Conservation (phyloP, 1,140 invertebrate species). For the Metopolophium dirhodum region DNA sequence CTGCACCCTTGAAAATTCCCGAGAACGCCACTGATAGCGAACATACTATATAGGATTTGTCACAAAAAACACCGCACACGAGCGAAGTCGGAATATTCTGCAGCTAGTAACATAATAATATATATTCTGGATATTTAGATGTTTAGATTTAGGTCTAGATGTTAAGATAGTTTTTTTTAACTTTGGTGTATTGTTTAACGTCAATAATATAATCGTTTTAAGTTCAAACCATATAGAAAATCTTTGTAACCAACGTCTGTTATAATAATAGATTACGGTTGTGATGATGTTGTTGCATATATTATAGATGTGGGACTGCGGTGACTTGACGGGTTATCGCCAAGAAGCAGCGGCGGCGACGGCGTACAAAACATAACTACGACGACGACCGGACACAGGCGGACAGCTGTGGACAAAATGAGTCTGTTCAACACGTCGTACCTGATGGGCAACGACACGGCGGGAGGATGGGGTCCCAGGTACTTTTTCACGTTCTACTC, state of each 20-base stretch:
- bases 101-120: no score
- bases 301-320: background rate
- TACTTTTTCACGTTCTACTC: constrained; percentile 68
- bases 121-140: no score
- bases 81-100: no score
- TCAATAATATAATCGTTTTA: background rate
- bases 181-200: no score
- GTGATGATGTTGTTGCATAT: background rate
- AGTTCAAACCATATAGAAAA: background rate
- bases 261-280: background rate
- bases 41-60: no score
- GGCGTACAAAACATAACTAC: background rate
- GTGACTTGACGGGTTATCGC: background rate
- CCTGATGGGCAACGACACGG: constrained; percentile 62
- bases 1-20: no score
- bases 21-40: no score
- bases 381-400: background rate
- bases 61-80: no score
- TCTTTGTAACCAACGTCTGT: background rate
- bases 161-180: background rate
- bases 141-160: no score
- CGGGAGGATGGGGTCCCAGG: constrained; percentile 64
- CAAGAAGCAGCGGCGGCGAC: background rate
- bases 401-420: background rate
- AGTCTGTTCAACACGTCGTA: constrained; percentile 62